phyloP scores from a whole-genome alignment of 92 coral and sea anemone genomes.

The Porites rus region DNA sequence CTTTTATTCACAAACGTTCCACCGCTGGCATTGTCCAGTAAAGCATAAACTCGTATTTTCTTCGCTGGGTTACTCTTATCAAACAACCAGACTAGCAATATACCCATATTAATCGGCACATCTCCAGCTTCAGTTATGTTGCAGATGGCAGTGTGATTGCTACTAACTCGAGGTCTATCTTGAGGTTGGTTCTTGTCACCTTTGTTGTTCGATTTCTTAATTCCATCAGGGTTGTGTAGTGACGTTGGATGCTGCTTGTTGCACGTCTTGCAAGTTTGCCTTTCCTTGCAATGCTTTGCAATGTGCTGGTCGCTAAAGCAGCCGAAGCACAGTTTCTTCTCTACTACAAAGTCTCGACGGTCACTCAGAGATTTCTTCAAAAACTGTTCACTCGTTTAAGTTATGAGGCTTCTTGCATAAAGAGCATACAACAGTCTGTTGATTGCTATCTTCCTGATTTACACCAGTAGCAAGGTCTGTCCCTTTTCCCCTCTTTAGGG shows the following conservation, averaged over 20 bases:
- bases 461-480: too few species aligned
- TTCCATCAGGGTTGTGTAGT: slow-evolving; percentile 55
- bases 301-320: slow-evolving; percentile 66
- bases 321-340: slow-evolving; percentile 68
- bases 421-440: slow-evolving; percentile 30
- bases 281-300: slow-evolving; percentile 65
- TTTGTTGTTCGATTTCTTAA: not conserved
- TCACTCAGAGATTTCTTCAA: slow-evolving; percentile 59
- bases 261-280: slow-evolving; percentile 63
- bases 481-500: too few species aligned
- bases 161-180: slow-evolving; percentile 1
- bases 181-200: slow-evolving; percentile 8
- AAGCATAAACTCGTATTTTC: slow-evolving; percentile 61
- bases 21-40: slow-evolving; percentile 74
- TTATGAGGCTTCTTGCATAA: slow-evolving; percentile 66
- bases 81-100: slow-evolving; percentile 54
- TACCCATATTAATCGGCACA: slow-evolving; percentile 53
- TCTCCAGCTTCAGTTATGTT: slow-evolving; percentile 63
- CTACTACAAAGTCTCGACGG: slow-evolving; percentile 61
- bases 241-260: slow-evolving; percentile 76
- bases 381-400: slow-evolving; percentile 62
- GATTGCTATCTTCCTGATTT: slow-evolving; percentile 12
- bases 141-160: slow-evolving; percentile 43
- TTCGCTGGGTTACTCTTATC: slow-evolving; percentile 33
- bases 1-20: slow-evolving; percentile 71